phyloP scores from a whole-genome alignment of 64 coral and sea anemone species.

The Astreopora myriophthalma region DNA sequence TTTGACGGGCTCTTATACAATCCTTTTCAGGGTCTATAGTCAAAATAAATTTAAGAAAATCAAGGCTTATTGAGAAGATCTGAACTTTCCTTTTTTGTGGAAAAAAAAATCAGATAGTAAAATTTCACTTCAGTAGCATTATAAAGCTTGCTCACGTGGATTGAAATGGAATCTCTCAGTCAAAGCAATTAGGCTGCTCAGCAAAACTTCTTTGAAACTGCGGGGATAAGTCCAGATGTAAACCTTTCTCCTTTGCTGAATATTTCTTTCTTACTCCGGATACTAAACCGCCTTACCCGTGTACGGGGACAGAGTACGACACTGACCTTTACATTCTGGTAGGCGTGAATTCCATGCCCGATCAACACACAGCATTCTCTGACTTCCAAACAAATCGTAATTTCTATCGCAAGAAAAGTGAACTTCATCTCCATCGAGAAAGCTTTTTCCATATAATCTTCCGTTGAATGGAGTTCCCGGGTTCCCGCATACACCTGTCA shows the following conservation, averaged over 20 bases:
- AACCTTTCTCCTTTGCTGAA: neutral
- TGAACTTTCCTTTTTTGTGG: too few species aligned
- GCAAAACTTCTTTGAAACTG: too few species aligned
- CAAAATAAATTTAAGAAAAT: too few species aligned
- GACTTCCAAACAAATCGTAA: neutral
- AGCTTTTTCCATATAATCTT: neutral
- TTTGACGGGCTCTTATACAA: too few species aligned
- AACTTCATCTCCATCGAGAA: slow-evolving; percentile 31
- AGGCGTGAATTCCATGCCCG: neutral
- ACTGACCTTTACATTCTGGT: slow-evolving; percentile 38
- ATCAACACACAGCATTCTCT: neutral
- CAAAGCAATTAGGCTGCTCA: too few species aligned
- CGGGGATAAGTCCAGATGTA: too few species aligned
- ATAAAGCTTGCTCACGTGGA: too few species aligned
- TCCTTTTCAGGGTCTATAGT: too few species aligned
- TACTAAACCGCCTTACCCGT: neutral
- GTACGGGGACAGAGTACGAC: neutral
- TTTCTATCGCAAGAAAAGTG: neutral
- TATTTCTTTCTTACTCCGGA: neutral
- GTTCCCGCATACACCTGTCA: neutral
- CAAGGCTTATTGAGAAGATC: too few species aligned
- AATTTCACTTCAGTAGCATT: too few species aligned
- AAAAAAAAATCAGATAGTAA: too few species aligned
- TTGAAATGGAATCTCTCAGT: too few species aligned
- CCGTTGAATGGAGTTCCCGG: neutral